Conservation (phyloP, 2,888 invertebrate species). For the Macrophya alboannulata region DNA sequence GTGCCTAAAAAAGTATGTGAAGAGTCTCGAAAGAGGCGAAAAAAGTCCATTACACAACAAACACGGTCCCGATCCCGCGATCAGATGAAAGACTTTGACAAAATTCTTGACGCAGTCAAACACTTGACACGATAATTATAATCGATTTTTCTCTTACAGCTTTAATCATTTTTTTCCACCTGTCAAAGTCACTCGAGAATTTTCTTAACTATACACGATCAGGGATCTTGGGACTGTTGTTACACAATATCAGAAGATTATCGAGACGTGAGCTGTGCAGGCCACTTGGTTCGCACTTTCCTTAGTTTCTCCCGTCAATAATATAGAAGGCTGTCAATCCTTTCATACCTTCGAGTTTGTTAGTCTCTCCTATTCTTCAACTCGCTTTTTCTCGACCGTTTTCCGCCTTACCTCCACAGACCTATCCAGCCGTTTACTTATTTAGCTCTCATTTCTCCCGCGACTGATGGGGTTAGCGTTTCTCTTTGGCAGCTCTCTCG, state of each 20-base stretch:
- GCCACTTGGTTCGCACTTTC: constrained; percentile 33
- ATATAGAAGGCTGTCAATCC: constrained; percentile 44
- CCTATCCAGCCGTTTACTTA: constrained; percentile 63
- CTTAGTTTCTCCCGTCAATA: constrained; percentile 37
- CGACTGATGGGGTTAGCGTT: constrained; percentile 60
- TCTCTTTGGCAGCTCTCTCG: constrained; percentile 61
- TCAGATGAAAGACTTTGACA: background rate
- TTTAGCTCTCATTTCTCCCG: constrained; percentile 66
- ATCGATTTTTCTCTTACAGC: background rate
- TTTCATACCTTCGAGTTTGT: constrained; percentile 13
- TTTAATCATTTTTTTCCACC: background rate
- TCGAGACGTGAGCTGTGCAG: constrained; percentile 17
- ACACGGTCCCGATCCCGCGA: background rate
- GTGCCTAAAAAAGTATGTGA: background rate
- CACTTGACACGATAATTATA: constrained; percentile 2
- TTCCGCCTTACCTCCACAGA: constrained; percentile 5
- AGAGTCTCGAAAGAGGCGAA: constrained; percentile 10
- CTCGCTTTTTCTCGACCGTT: constrained; percentile 32
- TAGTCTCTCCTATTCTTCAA: constrained; percentile 24
- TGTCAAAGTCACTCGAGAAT: background rate
- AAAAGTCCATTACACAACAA: constrained; percentile 40
- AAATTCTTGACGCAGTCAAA: constrained; percentile 21
- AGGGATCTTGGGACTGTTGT: background rate
- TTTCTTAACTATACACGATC: background rate
- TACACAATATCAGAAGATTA: constrained; percentile 20